These are phyloP conservation scores for Cyaniris semiargus DNA, from an alignment of 2,888 invertebrate genomes.

Conservation along the genomic window DNA sequence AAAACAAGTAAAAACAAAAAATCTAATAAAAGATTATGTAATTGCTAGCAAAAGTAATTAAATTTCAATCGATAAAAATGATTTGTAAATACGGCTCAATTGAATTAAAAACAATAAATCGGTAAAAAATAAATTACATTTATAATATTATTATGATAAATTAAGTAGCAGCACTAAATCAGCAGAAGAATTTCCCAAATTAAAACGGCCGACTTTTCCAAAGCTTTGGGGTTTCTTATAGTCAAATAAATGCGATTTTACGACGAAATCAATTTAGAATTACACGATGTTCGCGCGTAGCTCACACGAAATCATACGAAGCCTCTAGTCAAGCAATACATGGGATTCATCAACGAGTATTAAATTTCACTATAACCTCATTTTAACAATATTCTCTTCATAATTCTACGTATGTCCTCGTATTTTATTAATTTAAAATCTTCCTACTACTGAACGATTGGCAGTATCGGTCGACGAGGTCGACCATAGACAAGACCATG, in stretches of 20 bases:
- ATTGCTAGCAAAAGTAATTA: not conserved
- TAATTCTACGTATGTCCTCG: slow-evolving; percentile 66
- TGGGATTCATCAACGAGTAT: slow-evolving; percentile 71
- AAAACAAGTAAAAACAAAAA: not conserved
- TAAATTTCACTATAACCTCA: slow-evolving; percentile 76
- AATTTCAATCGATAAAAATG: not conserved
- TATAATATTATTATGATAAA: not conserved
- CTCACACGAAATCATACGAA: slow-evolving; percentile 31
- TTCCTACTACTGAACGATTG: slow-evolving; percentile 65
- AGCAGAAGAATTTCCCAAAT: not conserved
- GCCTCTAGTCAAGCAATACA: slow-evolving; percentile 51
- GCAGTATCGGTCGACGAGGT: slow-evolving; percentile 62
- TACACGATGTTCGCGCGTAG: slow-evolving; percentile 23
- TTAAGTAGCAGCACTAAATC: not conserved
- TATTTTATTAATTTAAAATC: slow-evolving; percentile 53
- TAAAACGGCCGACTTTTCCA: slow-evolving; percentile 9
- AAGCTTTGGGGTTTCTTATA: slow-evolving; percentile 17
- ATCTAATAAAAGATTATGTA: not conserved
- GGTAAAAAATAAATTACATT: not conserved
- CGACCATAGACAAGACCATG: slow-evolving; percentile 44
- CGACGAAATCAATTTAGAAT: slow-evolving; percentile 7
- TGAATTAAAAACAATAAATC: not conserved
- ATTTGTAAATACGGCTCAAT: not conserved
- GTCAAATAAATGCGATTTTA: slow-evolving; percentile 14
- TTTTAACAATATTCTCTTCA: slow-evolving; percentile 68